Percentiles rank a stretch among this genome's conserved stretches.
These are phyloP conservation scores for Steatocranus sp. DNA, from an alignment of 2,797 vertebrate genomes.

Conservation along the genomic window DNA sequence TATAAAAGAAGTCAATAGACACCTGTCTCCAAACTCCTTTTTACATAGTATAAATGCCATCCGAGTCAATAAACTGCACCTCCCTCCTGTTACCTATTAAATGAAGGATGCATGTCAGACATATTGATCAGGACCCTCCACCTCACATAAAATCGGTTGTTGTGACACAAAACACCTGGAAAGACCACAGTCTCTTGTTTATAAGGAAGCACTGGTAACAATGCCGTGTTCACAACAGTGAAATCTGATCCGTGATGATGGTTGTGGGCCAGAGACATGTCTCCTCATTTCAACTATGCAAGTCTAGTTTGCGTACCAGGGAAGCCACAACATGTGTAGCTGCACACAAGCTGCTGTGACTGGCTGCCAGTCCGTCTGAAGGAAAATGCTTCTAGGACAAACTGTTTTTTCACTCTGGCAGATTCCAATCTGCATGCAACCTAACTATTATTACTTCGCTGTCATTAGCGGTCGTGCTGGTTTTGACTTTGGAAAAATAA, in stretches of 20 bases:
- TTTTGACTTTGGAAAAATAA: constrained; percentile 7
- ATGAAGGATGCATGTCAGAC: background rate
- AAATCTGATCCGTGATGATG: constrained; percentile 20
- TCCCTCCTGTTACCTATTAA: background rate
- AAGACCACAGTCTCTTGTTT: background rate
- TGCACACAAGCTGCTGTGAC: constrained; percentile 52
- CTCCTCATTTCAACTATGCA: constrained; percentile 5
- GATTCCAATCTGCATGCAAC: constrained; percentile 36
- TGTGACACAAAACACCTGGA: constrained; percentile 3
- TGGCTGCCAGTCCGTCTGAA: constrained; percentile 63
- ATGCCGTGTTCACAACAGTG: constrained; percentile 12
- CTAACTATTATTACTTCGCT: constrained; percentile 48
- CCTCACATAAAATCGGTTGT: background rate
- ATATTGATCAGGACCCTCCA: background rate
- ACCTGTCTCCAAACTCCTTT: background rate
- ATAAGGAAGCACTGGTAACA: background rate
- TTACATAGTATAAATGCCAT: background rate
- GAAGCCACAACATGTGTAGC: constrained; percentile 61
- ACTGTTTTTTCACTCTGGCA: constrained; percentile 36
- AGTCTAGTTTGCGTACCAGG: constrained; percentile 36
- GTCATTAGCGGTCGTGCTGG: constrained; percentile 47
- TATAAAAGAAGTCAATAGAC: constrained; percentile 15
- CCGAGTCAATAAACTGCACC: background rate
- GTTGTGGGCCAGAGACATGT: background rate
- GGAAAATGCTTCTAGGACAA: constrained; percentile 50